Evolutionary conservation across 2,113 vertebrate genomes (phyloP).

Genomic region (Hippotragus niger): DNA sequence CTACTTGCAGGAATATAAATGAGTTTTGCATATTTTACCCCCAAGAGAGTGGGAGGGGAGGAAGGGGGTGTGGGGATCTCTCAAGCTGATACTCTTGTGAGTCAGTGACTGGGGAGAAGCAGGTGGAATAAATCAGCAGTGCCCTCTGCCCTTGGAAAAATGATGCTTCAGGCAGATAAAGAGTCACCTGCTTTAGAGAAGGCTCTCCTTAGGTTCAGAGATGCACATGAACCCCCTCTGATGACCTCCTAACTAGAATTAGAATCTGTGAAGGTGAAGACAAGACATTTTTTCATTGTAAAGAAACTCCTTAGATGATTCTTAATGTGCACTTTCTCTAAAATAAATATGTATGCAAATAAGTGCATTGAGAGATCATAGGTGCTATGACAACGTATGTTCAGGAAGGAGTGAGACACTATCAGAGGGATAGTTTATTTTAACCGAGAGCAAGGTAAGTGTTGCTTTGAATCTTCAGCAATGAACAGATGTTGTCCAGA

Average conservation of each 20-base stretch:
- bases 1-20: constrained; percentile 60
- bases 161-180: background rate
- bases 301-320: background rate
- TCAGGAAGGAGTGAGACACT: background rate
- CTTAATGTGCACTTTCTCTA: background rate
- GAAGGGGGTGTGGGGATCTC: background rate
- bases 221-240: background rate
- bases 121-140: background rate
- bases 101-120: background rate
- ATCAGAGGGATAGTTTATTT: background rate
- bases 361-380: background rate
- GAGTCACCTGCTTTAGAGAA: background rate
- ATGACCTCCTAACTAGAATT: background rate
- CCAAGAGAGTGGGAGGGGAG: constrained; percentile 15
- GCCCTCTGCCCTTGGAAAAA: background rate
- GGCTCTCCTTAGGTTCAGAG: background rate
- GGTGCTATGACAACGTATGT: background rate
- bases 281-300: constrained; percentile 6
- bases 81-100: constrained; percentile 9
- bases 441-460: background rate
- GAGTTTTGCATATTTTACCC: constrained; percentile 56
- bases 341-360: background rate
- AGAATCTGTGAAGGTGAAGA: background rate
- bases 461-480: background rate
- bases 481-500: background rate